Evolutionary conservation across 2,888 invertebrate species (phyloP).

Genomic region (Callyntrura sp.): DNA sequence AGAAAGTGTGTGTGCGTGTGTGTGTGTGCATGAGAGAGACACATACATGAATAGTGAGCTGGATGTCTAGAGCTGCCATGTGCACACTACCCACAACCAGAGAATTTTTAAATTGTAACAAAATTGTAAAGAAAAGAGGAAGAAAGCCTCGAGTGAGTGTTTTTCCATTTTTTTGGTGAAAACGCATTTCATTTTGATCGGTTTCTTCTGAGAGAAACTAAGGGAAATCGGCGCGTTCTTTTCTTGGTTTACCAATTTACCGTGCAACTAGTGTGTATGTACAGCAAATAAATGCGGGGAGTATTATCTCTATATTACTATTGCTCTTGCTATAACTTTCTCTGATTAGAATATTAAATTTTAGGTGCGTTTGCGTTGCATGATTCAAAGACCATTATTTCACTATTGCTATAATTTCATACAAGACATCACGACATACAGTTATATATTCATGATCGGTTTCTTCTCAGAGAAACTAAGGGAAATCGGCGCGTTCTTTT

Average conservation of each 20-base stretch:
- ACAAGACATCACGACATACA: no score
- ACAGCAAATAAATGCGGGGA: not conserved
- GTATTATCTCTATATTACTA: no score
- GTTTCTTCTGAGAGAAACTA: not conserved
- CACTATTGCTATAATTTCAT: no score
- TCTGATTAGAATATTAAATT: no score
- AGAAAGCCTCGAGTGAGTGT: conserved; percentile 66
- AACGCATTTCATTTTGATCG: conserved; percentile 49
- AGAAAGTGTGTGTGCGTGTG: not conserved
- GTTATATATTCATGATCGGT: no score
- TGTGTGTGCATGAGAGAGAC: not conserved
- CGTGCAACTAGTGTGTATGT: conserved; percentile 6
- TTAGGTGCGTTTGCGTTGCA: no score
- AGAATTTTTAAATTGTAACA: not conserved
- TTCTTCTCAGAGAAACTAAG: not conserved
- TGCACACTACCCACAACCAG: not conserved
- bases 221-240: not conserved
- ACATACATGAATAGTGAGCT: conserved; percentile 14
- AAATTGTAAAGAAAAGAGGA: conserved; percentile 27
- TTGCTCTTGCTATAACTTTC: no score
- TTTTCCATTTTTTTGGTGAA: conserved; percentile 60
- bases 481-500: not conserved
- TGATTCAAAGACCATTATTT: no score
- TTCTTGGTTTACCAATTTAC: not conserved
- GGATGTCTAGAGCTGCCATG: no score